Evolutionary conservation across 2,797 vertebrate genomes (phyloP), one percentile per base, ranked within the genome.

Genomic region (Heterohyrax brucei): DNA sequence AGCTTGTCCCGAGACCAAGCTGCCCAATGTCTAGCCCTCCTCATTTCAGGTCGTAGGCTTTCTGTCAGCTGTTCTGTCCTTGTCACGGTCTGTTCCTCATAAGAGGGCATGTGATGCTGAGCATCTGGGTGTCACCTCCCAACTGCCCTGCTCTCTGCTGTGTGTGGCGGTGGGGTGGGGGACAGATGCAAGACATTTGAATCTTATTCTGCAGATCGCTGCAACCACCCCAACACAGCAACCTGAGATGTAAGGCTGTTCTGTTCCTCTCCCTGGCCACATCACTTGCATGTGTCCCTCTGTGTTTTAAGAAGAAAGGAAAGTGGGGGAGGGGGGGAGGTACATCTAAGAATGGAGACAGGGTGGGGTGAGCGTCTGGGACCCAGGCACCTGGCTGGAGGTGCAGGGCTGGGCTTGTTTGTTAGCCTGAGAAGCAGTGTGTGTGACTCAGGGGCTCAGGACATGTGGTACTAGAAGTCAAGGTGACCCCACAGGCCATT

Each of bases 161-260:
- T 77, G 48, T 46, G 5, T 5, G 30, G 61, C 14, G 22, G 89
- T 21, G 24, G 10, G 28, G 30, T 59, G 6, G 30, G 18, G 62
- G 24, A 4, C 10, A 72, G 82, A 46, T 83, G 48, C 30, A 46
- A n/a, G 64, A 22, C 59, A 91, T 44, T 44, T 66, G 87, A 59
- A 1, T 21, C 56, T 88, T 64, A 3, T 4, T 86, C 83, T 93
- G 83, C 80, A 80, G 79, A 83, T 94, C 28, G 88, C 66, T 8
- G 82, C 59, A 44, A 76, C 82, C 92, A 59, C 83, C 94, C 95
- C 72, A 39, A 61, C 53, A 61, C 48, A 64, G 92, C 16, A 87
- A 87, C 61, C 1, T 26, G 24, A 75, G 78, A 68, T 66, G 93
- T 88, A 2, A 33, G 87, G 73, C 59, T 68, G 39, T 76, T 70